These are phyloP conservation scores for Accipiter virgatus DNA, from an alignment of 2,113 vertebrate species.

Conservation along the genomic window DNA sequence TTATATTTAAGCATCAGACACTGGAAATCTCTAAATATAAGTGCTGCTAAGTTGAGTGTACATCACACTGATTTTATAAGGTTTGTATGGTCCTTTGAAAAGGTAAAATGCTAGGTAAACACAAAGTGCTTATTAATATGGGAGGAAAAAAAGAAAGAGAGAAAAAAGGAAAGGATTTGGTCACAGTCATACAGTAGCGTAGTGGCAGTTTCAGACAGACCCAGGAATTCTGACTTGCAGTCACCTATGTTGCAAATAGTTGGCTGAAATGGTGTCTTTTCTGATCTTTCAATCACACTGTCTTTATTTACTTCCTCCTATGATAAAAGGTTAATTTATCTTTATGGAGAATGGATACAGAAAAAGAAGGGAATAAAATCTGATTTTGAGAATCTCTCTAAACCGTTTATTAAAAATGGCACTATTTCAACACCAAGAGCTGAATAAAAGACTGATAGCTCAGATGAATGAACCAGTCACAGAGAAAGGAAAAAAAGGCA, in stretches of 20 bases:
- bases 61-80: not conserved
- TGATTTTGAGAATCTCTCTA: not conserved
- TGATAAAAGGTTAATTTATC: conserved; percentile 33
- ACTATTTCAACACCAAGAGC: not conserved
- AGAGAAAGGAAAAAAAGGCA: not conserved
- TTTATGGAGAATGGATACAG: not conserved
- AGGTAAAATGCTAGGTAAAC: not conserved
- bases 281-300: not conserved
- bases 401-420: not conserved
- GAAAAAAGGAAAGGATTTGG: not conserved
- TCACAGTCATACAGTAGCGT: not conserved
- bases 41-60: not conserved
- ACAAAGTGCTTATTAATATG: not conserved
- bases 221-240: not conserved
- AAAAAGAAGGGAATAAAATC: not conserved
- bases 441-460: not conserved
- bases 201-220: not conserved
- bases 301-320: conserved; percentile 6
- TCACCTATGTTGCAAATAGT: not conserved
- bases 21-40: not conserved
- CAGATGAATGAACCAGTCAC: not conserved
- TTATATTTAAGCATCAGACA: not conserved
- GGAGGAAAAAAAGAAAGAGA: not conserved
- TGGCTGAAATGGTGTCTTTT: not conserved
- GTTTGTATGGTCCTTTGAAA: not conserved